Conservation (phyloP, 2,888 invertebrate species). For the Chymomyza fuscimana region DNA sequence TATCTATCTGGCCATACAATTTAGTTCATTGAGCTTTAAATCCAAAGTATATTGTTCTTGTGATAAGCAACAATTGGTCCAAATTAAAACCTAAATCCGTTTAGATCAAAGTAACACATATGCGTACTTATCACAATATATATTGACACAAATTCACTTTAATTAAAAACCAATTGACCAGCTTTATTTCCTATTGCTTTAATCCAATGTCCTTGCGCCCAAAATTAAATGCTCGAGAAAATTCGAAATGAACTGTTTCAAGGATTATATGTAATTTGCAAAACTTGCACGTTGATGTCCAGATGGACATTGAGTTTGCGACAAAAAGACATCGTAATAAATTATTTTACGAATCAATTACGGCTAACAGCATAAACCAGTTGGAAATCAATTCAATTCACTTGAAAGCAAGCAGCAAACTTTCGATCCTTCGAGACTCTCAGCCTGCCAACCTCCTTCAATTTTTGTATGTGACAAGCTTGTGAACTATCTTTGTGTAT, state of each 20-base stretch:
- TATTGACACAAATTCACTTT: too few relatives aligned
- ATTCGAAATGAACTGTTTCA: not conserved
- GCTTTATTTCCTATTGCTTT: constrained; percentile 32
- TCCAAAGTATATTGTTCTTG: too few relatives aligned
- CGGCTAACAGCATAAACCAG: constrained; percentile 68
- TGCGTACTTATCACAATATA: too few relatives aligned
- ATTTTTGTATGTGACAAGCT: constrained; percentile 2
- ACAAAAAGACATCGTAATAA: constrained; percentile 65
- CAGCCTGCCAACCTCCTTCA: not conserved
- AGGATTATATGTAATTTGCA: constrained; percentile 43
- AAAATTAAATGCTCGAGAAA: too few relatives aligned
- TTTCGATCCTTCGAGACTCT: not conserved
- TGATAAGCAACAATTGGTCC: too few relatives aligned
- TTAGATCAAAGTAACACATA: too few relatives aligned
- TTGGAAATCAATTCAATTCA: constrained; percentile 69
- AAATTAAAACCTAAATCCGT: too few relatives aligned
- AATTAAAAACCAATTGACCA: too few relatives aligned
- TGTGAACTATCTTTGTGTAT: constrained; percentile 8
- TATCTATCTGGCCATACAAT: too few relatives aligned
- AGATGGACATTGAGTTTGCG: constrained; percentile 35
- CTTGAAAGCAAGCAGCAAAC: constrained; percentile 38
- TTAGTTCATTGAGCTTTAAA: too few relatives aligned
- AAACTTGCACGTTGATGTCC: constrained; percentile 36
- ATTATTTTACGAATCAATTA: constrained; percentile 70
- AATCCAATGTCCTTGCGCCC: constrained; percentile 41